phyloP scores from a whole-genome alignment of 2,797 vertebrate species.

The Typhlichthys subterraneus region DNA sequence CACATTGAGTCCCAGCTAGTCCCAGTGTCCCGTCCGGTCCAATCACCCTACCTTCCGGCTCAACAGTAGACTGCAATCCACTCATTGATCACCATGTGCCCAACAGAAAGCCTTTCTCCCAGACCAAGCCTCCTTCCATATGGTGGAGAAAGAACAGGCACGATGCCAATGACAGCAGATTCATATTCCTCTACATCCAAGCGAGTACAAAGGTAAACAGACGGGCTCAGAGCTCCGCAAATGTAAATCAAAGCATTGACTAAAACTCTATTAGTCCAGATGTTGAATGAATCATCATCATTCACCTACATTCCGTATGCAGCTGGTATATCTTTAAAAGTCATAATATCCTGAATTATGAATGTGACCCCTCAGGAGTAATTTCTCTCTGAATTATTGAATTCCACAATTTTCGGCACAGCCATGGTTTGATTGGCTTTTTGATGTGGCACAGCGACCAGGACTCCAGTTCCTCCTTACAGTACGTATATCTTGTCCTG shows the following conservation, averaged over 20 bases:
- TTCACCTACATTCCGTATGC: conserved; percentile 48
- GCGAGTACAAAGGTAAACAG: conserved; percentile 33
- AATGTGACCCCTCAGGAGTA: conserved; percentile 72
- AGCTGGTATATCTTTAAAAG: conserved; percentile 75
- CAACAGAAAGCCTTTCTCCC: conserved; percentile 36
- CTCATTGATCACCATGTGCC: conserved; percentile 29
- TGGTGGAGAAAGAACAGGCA: conserved; percentile 36
- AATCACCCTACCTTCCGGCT: no score
- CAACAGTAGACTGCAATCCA: conserved; percentile 37
- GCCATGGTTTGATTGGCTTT: conserved; percentile 61
- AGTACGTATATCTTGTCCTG: no score
- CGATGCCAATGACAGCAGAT: conserved; percentile 31
- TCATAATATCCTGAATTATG: conserved; percentile 84
- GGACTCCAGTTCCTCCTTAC: conserved; percentile 30
- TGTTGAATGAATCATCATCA: conserved; percentile 78
- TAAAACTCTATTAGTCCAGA: conserved; percentile 74
- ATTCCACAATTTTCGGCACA: conserved; percentile 62
- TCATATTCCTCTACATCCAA: conserved; percentile 26
- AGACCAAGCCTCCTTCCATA: conserved; percentile 35
- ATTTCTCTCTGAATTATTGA: conserved; percentile 83
- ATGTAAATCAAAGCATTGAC: conserved; percentile 53
- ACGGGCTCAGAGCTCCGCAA: conserved; percentile 32
- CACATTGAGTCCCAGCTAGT: no score
- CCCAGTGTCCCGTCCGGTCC: no score
- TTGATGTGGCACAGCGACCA: conserved; percentile 42